These are phyloP conservation scores for Chitala chitala DNA, from an alignment of 2,113 vertebrate species.

Conservation along the genomic window DNA sequence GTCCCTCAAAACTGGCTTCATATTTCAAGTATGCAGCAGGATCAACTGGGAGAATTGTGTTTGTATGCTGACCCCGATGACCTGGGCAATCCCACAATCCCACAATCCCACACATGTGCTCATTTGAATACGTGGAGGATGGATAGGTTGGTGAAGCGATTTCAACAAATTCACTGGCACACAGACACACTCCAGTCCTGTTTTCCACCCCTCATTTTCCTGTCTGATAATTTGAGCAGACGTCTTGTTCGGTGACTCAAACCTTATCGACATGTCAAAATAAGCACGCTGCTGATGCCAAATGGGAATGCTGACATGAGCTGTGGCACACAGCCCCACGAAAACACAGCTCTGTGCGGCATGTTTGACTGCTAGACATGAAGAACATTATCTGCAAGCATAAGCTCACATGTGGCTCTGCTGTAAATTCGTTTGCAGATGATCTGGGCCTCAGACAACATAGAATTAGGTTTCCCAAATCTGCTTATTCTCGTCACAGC, in stretches of 20 bases:
- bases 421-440: no score
- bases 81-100: neutral
- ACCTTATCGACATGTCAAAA: no score
- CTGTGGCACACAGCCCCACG: neutral
- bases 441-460: no score
- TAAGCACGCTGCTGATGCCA: neutral
- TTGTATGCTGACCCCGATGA: neutral
- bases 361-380: no score
- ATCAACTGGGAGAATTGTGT: no score
- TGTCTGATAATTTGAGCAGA: no score
- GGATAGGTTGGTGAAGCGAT: neutral
- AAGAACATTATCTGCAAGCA: no score
- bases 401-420: no score
- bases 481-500: neutral
- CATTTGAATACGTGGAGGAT: neutral
- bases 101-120: neutral
- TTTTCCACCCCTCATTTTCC: no score
- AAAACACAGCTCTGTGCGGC: no score
- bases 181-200: neutral
- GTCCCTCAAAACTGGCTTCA: neutral
- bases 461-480: no score
- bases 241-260: neutral
- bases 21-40: neutral
- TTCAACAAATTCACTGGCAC: constrained; percentile 7
- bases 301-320: neutral